Conservation (phyloP, 2,888 invertebrate species). For the Drosophila fungiperda region DNA sequence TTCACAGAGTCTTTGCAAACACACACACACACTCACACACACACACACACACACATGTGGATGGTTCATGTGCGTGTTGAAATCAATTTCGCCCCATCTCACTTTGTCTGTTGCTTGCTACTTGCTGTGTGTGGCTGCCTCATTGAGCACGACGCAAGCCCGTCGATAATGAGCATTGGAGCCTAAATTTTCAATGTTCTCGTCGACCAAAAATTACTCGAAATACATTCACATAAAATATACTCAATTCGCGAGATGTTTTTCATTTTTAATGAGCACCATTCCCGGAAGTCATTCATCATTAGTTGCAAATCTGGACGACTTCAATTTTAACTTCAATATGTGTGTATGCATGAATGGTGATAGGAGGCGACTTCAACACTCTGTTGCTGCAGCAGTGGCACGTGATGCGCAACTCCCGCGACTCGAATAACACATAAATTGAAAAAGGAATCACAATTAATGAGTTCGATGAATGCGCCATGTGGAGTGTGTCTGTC, state of each 20-base stretch:
- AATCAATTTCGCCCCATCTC: slow-evolving; percentile 42
- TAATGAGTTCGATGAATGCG: slow-evolving; percentile 80
- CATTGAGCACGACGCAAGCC: slow-evolving; percentile 24
- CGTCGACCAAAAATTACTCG: slow-evolving; percentile 12
- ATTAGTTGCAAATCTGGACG: slow-evolving; percentile 76
- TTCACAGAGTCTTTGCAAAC: slow-evolving; percentile 32
- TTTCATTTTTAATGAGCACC: slow-evolving; percentile 76
- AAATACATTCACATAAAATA: slow-evolving; percentile 4
- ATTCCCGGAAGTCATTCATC: slow-evolving; percentile 76
- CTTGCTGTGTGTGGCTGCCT: slow-evolving; percentile 7
- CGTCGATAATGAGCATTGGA: slow-evolving; percentile 39
- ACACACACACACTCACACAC: neutral
- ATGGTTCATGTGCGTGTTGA: slow-evolving; percentile 21
- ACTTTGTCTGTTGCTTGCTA: neutral
- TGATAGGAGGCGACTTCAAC: slow-evolving; percentile 1
- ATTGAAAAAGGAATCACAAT: slow-evolving; percentile 79
- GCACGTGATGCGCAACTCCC: slow-evolving; percentile 47
- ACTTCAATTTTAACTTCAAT: slow-evolving; percentile 59
- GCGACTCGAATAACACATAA: slow-evolving; percentile 54
- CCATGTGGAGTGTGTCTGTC: slow-evolving; percentile 47
- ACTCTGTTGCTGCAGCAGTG: slow-evolving; percentile 20
- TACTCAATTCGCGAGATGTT: slow-evolving; percentile 45
- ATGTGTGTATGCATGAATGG: neutral
- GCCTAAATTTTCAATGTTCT: slow-evolving; percentile 28
- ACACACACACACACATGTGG: slow-evolving; percentile 1